Evolutionary conservation across 2,797 vertebrate species (phyloP).

Genomic region (Leptoclinus maculatus): DNA sequence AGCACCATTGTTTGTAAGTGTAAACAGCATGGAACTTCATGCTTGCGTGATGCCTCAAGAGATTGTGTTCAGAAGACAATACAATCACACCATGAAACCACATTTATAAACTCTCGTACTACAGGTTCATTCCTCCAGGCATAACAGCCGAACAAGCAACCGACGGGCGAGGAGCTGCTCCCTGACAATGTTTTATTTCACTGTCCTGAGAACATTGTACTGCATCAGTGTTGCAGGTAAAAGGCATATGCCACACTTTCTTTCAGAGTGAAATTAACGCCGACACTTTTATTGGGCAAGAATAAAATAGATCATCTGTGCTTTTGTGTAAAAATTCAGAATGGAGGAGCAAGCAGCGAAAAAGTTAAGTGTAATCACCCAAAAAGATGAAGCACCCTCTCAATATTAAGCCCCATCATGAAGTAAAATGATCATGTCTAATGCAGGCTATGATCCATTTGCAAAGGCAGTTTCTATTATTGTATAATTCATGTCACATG

Average conservation of each 20-base stretch:
- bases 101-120: conserved; percentile 11
- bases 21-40: conserved; percentile 41
- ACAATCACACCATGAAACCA: conserved; percentile 25
- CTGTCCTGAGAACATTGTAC: conserved; percentile 12
- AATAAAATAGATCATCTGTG: conserved; percentile 62
- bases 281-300: conserved; percentile 65
- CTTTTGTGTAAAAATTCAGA: conserved; percentile 50
- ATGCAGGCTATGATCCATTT: conserved; percentile 35
- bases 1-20: conserved; percentile 9
- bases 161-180: conserved; percentile 2
- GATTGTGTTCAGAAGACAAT: conserved; percentile 28
- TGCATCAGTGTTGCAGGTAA: conserved; percentile 25
- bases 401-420: conserved; percentile 46
- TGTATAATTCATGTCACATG: conserved; percentile 64
- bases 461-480: conserved; percentile 29
- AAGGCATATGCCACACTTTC: conserved; percentile 7
- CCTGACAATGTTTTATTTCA: conserved; percentile 1
- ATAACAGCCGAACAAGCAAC: conserved; percentile 1
- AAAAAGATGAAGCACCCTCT: conserved; percentile 35
- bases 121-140: conserved; percentile 27
- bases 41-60: conserved; percentile 30
- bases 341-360: conserved; percentile 23
- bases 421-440: conserved; percentile 46
- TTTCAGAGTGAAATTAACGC: conserved; percentile 48
- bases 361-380: conserved; percentile 50